Base-by-base conservation (phyloP, 2,888 invertebrate genomes). In the Metellina segmentata region DNA sequence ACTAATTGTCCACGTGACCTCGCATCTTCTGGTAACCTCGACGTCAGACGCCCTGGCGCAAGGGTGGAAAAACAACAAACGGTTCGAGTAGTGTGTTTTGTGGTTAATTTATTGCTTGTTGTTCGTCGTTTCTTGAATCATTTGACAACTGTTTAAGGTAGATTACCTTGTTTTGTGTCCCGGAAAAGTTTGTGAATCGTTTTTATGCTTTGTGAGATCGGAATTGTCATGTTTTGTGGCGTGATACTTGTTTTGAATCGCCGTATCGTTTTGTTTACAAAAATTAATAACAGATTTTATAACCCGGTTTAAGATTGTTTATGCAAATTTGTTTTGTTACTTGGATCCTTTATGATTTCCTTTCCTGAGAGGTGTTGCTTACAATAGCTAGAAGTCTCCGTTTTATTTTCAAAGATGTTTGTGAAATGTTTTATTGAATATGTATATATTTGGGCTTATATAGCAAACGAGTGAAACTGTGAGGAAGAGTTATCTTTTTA, bases 1-100 rank as follows among this genome's bases (percentile, higher is more conserved):
- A 93, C 93, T 93, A 93, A 93, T 89, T 91, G 91, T 85, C 82
- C 91, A 93, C 93, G 93, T 93, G 93, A 93, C 93, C 97, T 0
- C 95, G 96, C 1, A 92, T 89, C 89, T 89, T 89, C 85, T 71
- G 79, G 74, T 91, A 92, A 79, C 85, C 91, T 92, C 91, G 91
- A 72, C 77, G 16, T 61, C 91, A 91, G 86, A 83, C 78, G 79
- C 81, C 9, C 74, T 69, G 69, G 81, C n/a, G 79, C 74, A 74
- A 70, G 72, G 70, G 48, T 78, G 8, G 72, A 74, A 61, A 81
- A 87, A 71, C 79, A 87, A 87, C 85, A 85, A 48, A 75, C 75
- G 61, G 61, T 16, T 34, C 0, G 79, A 61, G 51, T n/a, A 52
- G 52, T 20, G 20, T 79, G 79, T 61, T 77, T 61, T 19, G 61